Base-by-base conservation (phyloP, 2,113 vertebrate genomes). In the Takifugu flavidus region DNA sequence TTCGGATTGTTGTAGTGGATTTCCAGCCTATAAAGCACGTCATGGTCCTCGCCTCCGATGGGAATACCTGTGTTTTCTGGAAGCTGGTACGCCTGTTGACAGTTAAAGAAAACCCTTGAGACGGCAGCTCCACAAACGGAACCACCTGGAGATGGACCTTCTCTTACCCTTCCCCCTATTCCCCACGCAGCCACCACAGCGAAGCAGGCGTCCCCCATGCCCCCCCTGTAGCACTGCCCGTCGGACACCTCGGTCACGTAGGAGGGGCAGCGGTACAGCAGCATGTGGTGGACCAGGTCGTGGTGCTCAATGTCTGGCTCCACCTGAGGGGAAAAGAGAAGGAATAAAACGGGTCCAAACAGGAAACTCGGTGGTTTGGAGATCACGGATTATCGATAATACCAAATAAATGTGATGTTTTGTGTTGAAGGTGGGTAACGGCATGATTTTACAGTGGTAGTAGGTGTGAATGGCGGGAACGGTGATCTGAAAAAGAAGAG, bases 1-100 rank as follows among this genome's bases (percentile, higher is more conserved):
- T 86, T 34, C 49, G 82, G 89, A 62, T 94, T 95, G 78, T 92
- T 93, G 83, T 94, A 95, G 64, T 94, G 94, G 66, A 94, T 72
- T 86, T 95, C 93, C 70, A 94, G 75, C n/a, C 80, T 74, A 56
- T 92, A 76, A 25, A 89, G 87, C 0, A 53, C 65, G 15, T 86
- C 65, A 2, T 76, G 86, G 12, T 69, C 8, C 6, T 65, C 78
- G 1, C 87, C 90, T 25, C 92, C 93, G 2, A 93, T 42, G 13
- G 93, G 90, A 70, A 93, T 6, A 3, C 90, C 94, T 1, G 71
- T 81, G 13, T 90, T 76, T 53, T 78, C 62, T 4, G 57, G 83
- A 53, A 88, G 15, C 56, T 80, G 53, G 31, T 64, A 74, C 1
- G 29, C 63, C 82, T 86, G 46, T 28, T 2, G 39, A 50, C 34